Percentiles rank a stretch among this genome's conserved stretches.
phyloP scores from a whole-genome alignment of 2,888 invertebrate species.

The Clusia tigrina region DNA sequence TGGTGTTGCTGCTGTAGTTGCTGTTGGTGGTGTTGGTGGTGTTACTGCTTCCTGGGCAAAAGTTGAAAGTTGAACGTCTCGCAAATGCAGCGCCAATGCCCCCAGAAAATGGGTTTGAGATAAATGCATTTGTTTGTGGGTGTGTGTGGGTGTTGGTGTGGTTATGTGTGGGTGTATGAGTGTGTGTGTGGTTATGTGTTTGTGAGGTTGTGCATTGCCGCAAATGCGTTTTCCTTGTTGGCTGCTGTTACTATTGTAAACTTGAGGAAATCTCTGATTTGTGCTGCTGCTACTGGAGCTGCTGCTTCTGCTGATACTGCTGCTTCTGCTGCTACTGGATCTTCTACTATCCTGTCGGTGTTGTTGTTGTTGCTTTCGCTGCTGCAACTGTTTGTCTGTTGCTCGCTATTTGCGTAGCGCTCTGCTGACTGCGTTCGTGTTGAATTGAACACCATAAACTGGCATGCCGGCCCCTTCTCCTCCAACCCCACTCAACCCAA shows the following conservation, averaged over 20 bases:
- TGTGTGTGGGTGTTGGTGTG: constrained; percentile 4
- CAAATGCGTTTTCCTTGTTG: constrained; percentile 23
- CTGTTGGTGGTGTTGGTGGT: no score
- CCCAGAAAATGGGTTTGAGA: constrained; percentile 36
- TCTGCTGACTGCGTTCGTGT: constrained; percentile 13
- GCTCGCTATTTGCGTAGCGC: constrained; percentile 12
- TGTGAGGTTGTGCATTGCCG: not conserved
- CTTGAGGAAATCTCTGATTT: constrained; percentile 22
- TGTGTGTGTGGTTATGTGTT: not conserved
- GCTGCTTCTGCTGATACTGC: not conserved
- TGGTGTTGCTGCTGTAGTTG: no score
- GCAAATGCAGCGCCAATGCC: constrained; percentile 55
- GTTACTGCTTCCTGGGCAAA: constrained; percentile 36
- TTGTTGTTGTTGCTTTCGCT: no score
- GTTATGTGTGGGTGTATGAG: not conserved
- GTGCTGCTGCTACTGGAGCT: constrained; percentile 3
- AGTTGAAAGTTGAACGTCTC: constrained; percentile 62
- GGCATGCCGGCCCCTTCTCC: not conserved
- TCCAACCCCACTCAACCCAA: not conserved
- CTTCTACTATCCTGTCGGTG: no score
- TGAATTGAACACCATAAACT: constrained; percentile 5
- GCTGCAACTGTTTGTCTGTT: no score
- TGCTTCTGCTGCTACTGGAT: no score
- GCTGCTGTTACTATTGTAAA: not conserved
- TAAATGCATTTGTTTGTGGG: constrained; percentile 44